phyloP scores from a whole-genome alignment of 2,113 vertebrate species.

The Brevimyrus niger region DNA sequence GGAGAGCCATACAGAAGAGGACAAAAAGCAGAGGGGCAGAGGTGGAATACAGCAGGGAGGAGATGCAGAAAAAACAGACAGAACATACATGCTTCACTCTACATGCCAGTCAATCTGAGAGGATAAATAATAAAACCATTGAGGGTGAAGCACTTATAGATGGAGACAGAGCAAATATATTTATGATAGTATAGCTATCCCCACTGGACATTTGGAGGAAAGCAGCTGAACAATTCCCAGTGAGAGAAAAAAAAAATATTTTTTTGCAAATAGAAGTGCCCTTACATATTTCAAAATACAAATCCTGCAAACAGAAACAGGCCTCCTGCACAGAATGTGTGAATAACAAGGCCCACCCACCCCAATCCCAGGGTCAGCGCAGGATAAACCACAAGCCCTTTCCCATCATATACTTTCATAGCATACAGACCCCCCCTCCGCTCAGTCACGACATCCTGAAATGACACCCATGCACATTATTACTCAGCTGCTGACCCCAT shows the following conservation, averaged over 20 bases:
- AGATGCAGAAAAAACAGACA: background rate
- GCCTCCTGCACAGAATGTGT: background rate
- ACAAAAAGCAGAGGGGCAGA: too few relatives aligned
- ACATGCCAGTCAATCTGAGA: background rate
- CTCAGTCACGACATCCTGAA: background rate
- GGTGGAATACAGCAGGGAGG: background rate
- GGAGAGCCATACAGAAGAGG: background rate
- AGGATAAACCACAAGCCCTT: background rate
- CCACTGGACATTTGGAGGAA: background rate
- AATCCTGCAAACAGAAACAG: background rate
- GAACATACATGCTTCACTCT: background rate
- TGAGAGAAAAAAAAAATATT: background rate
- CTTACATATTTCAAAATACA: too few relatives aligned
- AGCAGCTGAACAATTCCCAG: background rate
- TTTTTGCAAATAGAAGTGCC: background rate
- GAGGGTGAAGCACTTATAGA: background rate
- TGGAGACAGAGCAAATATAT: background rate
- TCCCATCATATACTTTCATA: too few relatives aligned
- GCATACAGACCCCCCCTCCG: too few relatives aligned
- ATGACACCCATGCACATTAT: background rate
- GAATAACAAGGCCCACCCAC: background rate
- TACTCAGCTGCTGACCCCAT: background rate
- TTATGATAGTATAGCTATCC: background rate
- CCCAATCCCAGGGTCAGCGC: background rate
- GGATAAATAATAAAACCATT: background rate